Evolutionary conservation across 2,113 vertebrate genomes (phyloP).

Genomic region (Sturnira hondurensis): DNA sequence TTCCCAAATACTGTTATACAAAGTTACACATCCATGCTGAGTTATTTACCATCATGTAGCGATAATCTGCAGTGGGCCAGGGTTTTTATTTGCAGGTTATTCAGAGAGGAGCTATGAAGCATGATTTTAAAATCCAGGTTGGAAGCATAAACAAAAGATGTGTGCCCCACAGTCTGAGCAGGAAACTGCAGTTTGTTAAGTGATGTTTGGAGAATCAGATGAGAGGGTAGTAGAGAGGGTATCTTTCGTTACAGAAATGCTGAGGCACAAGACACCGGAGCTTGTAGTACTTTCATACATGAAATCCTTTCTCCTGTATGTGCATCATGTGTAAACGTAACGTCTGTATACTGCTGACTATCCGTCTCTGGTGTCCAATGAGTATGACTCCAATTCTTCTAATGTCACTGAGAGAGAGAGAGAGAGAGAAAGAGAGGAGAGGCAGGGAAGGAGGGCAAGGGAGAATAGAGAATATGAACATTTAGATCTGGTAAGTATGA

Average conservation of each 20-base stretch:
- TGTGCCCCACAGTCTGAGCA: constrained; percentile 68
- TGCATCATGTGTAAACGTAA: constrained; percentile 94
- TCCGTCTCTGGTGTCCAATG: constrained; percentile 97
- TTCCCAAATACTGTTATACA: constrained; percentile 77
- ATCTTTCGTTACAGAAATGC: constrained; percentile 84
- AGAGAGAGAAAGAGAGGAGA: background rate
- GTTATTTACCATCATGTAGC: constrained; percentile 77
- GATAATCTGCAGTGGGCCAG: constrained; percentile 77
- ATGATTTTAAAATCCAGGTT: constrained; percentile 79
- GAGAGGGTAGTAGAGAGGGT: constrained; percentile 75
- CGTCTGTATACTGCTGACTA: constrained; percentile 97
- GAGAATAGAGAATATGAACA: background rate
- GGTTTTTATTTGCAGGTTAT: constrained; percentile 74
- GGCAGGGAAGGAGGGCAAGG: background rate
- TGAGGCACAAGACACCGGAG: constrained; percentile 90
- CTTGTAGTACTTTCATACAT: constrained; percentile 90
- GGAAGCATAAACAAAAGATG: constrained; percentile 80
- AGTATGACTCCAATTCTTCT: constrained; percentile 94
- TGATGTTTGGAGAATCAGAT: constrained; percentile 78
- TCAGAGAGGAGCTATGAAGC: constrained; percentile 75
- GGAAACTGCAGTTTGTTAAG: constrained; percentile 76
- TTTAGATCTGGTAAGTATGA: background rate
- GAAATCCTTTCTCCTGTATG: constrained; percentile 97
- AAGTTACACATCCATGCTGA: constrained; percentile 83
- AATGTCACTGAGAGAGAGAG: constrained; percentile 89